Conservation (phyloP, 2,113 vertebrate species). For the Lasiurus borealis region DNA sequence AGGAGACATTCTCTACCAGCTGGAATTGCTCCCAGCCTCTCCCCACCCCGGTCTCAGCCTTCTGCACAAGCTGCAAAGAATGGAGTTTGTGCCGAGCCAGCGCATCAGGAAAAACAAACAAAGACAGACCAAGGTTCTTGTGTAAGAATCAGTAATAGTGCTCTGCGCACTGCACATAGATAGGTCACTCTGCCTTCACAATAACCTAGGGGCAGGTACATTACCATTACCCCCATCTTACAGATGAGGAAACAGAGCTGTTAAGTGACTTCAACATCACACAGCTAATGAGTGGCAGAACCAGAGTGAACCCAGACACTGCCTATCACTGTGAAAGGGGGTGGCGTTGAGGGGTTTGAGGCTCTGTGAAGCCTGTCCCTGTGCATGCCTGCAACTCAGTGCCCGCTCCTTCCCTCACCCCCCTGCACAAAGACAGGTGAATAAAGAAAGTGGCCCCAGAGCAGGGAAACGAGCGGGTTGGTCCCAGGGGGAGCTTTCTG, state of each 20-base stretch:
- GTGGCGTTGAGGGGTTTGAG: background rate
- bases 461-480: background rate
- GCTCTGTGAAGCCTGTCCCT: background rate
- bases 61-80: background rate
- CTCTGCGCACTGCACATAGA: background rate
- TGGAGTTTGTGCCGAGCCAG: background rate
- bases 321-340: background rate
- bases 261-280: constrained; percentile 5
- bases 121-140: background rate
- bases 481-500: background rate
- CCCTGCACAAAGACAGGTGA: fast-evolving
- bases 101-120: background rate
- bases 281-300: background rate
- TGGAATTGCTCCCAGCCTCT: background rate
- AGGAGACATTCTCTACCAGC: background rate
- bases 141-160: background rate
- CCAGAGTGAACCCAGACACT: background rate
- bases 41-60: background rate
- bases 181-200: background rate
- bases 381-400: background rate
- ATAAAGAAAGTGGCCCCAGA: background rate
- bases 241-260: background rate
- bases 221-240: background rate
- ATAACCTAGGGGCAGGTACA: background rate
- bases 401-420: background rate